Evolutionary conservation across 2,888 invertebrate genomes (phyloP), one percentile per base, ranked within the genome.

Genomic region (Glomeris marginata): DNA sequence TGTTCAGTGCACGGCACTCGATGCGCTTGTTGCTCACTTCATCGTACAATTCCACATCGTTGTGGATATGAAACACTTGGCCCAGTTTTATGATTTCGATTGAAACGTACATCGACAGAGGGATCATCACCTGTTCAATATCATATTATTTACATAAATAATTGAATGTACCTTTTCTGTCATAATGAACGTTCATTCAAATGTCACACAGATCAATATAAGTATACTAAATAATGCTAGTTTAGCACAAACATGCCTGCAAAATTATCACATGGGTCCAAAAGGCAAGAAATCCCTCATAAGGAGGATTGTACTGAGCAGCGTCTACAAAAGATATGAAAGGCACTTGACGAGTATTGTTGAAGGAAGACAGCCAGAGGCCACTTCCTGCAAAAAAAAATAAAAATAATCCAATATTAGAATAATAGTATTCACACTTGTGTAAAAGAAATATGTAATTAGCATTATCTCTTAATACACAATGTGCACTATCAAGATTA

Each of bases 211-310:
- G n/a, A n/a, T n/a, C n/a, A n/a, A n/a, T n/a, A n/a, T n/a, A n/a
- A n/a, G n/a, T n/a, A n/a, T n/a, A n/a, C n/a, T n/a, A n/a, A n/a
- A n/a, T n/a, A n/a, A n/a, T n/a, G n/a, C n/a, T n/a, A 28, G 28
- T 5, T 3, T 28, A 28, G 4, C 28, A 28, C 28, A 28, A 28
- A 28, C 28, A 28, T 64, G 80, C 83, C 77, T 95, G 95, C 50
- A 92, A 75, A 58, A 94, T 84, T 63, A 97, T 94, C 57, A 95
- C 82, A 67, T 85, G 94, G 2, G 90, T 92, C 84, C 88, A 91
- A 71, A 95, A 95, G 57, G 85, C 84, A 49, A 88, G 72, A 62
- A 91, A 77, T 8, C 85, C 85, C 65, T 86, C 84, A 62, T 75
- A 74, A 33, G 62, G 60, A 16, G 65, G 63, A 52, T 60, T 63